Conservation (phyloP, 2,888 invertebrate species). For the Protophormia terraenovae region DNA sequence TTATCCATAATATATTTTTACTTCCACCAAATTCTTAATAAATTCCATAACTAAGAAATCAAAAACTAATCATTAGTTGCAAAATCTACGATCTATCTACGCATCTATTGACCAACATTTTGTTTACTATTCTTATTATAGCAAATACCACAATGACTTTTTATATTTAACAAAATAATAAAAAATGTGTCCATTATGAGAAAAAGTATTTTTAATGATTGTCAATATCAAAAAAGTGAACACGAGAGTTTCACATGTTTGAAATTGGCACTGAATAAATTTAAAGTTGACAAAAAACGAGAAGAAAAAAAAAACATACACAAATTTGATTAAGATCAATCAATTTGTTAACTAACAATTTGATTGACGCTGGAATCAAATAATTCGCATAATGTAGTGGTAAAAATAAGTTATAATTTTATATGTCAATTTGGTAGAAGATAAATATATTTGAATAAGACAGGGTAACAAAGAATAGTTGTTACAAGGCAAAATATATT, state of each 20-base stretch:
- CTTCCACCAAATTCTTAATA: too few relatives aligned
- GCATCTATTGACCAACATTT: too few relatives aligned
- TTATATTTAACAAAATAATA: too few relatives aligned
- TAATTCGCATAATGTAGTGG: not conserved
- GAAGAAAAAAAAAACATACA: not conserved
- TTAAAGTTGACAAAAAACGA: not conserved
- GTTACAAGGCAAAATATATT: too few relatives aligned
- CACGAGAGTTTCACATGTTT: constrained; percentile 18
- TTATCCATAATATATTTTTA: too few relatives aligned
- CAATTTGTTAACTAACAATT: not conserved
- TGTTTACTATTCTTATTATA: not conserved
- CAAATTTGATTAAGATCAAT: not conserved
- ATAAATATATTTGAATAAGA: not conserved
- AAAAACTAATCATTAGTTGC: too few relatives aligned
- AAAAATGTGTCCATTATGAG: too few relatives aligned
- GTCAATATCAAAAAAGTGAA: not conserved
- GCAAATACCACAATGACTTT: not conserved
- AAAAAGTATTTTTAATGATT: too few relatives aligned
- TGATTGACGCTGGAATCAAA: not conserved
- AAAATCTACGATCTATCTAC: too few relatives aligned
- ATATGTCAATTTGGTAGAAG: not conserved
- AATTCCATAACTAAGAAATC: too few relatives aligned
- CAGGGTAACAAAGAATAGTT: not conserved
- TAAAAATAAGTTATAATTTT: not conserved
- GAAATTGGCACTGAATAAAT: constrained; percentile 6